phyloP scores from a whole-genome alignment of 2,113 vertebrate species.

The Lampris megalopsis region DNA sequence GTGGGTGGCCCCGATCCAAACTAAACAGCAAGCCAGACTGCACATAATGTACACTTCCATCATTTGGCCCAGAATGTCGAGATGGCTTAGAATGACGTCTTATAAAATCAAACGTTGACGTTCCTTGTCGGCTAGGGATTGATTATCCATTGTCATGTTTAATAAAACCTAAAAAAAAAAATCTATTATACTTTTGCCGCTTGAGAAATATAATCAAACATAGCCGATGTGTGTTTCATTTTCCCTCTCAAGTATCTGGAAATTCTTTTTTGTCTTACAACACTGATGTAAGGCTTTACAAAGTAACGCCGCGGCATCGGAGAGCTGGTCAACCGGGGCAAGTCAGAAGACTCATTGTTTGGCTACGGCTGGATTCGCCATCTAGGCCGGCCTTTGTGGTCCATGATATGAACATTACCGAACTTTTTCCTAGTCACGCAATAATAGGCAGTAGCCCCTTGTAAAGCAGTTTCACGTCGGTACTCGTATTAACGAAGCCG shows the following conservation, averaged over 20 bases:
- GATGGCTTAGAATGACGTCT: not conserved
- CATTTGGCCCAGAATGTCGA: not conserved
- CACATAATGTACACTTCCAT: not conserved
- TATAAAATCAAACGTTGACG: not conserved
- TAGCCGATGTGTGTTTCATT: accelerated
- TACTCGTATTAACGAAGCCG: accelerated
- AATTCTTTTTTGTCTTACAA: no score
- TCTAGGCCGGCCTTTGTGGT: conserved; percentile 13
- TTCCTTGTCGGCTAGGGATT: not conserved
- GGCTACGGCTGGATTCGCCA: conserved; percentile 20
- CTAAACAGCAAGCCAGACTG: conserved; percentile 17
- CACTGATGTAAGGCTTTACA: not conserved
- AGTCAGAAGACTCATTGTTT: conserved; percentile 65
- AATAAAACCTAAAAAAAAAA: not conserved
- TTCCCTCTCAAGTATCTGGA: no score
- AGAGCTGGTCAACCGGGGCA: conserved; percentile 31
- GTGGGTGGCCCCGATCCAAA: conserved; percentile 69
- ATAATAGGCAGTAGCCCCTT: not conserved
- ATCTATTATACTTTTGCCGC: not conserved
- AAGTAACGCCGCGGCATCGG: not conserved
- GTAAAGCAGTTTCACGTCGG: accelerated
- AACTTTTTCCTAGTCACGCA: conserved; percentile 25
- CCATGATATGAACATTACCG: not conserved
- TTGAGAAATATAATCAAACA: not conserved
- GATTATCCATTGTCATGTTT: not conserved